Evolutionary conservation across 2,888 invertebrate species (phyloP).

Genomic region (Altica lythri): DNA sequence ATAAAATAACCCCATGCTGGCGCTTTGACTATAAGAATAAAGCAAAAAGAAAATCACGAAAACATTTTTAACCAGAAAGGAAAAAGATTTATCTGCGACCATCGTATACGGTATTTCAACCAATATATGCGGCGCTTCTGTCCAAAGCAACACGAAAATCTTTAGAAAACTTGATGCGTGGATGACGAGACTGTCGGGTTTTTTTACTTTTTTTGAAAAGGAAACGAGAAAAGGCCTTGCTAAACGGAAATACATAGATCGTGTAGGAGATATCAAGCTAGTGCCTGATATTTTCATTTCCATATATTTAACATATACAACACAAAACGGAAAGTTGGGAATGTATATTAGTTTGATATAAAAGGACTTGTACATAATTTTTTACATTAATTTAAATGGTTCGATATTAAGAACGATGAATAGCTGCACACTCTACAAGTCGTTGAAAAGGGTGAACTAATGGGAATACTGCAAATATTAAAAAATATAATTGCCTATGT

Average conservation of each 20-base stretch:
- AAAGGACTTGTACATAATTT: no score
- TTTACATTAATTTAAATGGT: no score
- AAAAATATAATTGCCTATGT: no score
- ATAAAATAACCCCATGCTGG: no score
- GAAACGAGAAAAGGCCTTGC: neutral
- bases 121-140: conserved; percentile 16
- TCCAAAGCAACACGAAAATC: conserved; percentile 13
- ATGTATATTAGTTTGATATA: no score
- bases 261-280: neutral
- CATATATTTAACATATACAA: neutral
- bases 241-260: conserved; percentile 5
- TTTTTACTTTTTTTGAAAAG: conserved; percentile 5
- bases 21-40: conserved; percentile 2
- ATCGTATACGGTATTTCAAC: conserved; percentile 5
- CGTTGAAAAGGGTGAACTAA: no score
- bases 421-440: no score
- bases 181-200: conserved; percentile 11
- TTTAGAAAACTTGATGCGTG: conserved; percentile 13
- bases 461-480: no score
- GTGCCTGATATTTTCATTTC: neutral
- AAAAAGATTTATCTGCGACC: conserved; percentile 15
- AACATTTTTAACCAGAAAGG: conserved; percentile 17
- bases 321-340: no score
- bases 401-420: no score
- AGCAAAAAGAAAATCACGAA: conserved; percentile 17